These are phyloP conservation scores for Prochilodus magdalenae DNA, from an alignment of 2,113 vertebrate genomes.

Conservation along the genomic window DNA sequence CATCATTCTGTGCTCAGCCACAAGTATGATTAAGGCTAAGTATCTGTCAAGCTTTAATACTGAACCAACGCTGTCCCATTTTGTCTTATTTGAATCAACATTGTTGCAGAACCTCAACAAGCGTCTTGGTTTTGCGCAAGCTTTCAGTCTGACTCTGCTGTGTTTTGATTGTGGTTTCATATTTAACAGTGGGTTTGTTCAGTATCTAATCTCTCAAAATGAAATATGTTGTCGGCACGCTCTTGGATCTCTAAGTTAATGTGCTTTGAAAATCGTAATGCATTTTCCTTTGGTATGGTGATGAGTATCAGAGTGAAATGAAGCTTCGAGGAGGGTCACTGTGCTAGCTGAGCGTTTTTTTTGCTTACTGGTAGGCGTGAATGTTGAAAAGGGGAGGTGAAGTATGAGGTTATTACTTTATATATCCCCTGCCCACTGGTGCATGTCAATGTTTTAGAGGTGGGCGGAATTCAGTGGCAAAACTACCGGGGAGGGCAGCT, in stretches of 20 bases:
- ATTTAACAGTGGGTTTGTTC: constrained; percentile 4
- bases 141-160: background rate
- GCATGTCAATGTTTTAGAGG: no score
- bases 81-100: background rate
- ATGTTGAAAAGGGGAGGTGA: no score
- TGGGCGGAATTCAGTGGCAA: no score
- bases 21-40: constrained; percentile 2
- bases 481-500: no score
- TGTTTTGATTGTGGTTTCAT: constrained; percentile 10
- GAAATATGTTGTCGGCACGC: background rate
- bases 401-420: no score
- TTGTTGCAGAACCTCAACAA: background rate
- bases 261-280: no score
- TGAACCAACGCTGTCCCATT: background rate
- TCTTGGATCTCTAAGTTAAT: background rate
- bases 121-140: background rate
- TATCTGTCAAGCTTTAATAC: background rate
- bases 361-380: no score
- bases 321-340: no score
- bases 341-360: no score
- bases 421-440: no score
- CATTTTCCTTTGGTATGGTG: no score
- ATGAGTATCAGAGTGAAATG: no score
- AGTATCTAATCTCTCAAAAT: background rate
- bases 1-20: background rate